These are phyloP conservation scores for Trichopria drosophilae DNA, from an alignment of 2,888 invertebrate genomes.

Conservation along the genomic window DNA sequence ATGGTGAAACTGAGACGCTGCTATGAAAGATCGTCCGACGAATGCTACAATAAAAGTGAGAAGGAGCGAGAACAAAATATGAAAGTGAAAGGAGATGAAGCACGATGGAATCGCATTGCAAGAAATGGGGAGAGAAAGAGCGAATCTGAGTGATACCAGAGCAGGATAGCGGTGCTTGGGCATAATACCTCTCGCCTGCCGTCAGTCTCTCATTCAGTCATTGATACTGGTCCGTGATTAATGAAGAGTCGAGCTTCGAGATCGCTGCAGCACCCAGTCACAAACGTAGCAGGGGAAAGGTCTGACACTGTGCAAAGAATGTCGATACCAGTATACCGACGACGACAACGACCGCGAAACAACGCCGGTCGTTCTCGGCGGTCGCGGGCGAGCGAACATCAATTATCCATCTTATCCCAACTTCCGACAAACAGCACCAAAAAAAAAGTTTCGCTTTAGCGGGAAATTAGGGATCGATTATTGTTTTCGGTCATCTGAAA, in stretches of 20 bases:
- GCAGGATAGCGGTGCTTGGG: constrained; percentile 40
- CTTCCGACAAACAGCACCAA: constrained; percentile 7
- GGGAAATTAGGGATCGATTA: constrained; percentile 26
- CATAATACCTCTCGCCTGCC: constrained; percentile 52
- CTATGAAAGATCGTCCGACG: too few species aligned
- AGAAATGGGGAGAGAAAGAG: constrained; percentile 25
- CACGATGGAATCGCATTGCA: not conserved
- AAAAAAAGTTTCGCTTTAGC: constrained; percentile 30
- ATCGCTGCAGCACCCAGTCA: constrained; percentile 45
- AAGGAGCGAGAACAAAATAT: constrained; percentile 18
- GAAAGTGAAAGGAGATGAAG: constrained; percentile 11
- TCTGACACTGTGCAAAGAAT: constrained; percentile 39
- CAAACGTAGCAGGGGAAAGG: constrained; percentile 2
- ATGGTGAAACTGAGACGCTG: too few species aligned
- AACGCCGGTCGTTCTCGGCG: constrained; percentile 10
- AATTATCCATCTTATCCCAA: constrained; percentile 27
- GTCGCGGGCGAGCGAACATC: constrained; percentile 28
- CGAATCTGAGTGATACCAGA: constrained; percentile 37
- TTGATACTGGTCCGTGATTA: constrained; percentile 57
- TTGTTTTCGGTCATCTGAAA: not conserved
- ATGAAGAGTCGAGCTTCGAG: constrained; percentile 58
- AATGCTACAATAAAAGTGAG: too few species aligned
- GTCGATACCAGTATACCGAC: constrained; percentile 47
- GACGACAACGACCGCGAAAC: too few species aligned
- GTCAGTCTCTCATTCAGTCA: constrained; percentile 54